Evolutionary conservation across 2,888 invertebrate species (phyloP).

Genomic region (Drosophila nigricruria): DNA sequence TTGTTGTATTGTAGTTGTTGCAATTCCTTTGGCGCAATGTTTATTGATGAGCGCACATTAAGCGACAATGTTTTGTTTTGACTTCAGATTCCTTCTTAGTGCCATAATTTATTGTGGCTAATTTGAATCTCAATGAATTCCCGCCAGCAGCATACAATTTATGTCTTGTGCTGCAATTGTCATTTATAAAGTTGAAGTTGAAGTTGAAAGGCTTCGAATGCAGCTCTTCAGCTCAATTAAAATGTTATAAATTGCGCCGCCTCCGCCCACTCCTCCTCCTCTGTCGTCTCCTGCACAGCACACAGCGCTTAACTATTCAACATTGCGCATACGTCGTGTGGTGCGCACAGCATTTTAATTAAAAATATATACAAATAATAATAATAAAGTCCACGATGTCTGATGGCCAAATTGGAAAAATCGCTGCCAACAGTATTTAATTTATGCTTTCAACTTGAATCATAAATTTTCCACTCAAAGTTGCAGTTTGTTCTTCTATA

Average conservation of each 20-base stretch:
- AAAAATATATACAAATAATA: conserved; percentile 18
- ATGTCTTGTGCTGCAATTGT: conserved; percentile 46
- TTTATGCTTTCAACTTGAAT: conserved; percentile 39
- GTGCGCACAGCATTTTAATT: conserved; percentile 53
- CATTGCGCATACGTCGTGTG: conserved; percentile 60
- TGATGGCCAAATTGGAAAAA: conserved; percentile 44
- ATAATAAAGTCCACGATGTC: conserved; percentile 23
- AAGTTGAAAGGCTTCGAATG: conserved; percentile 37
- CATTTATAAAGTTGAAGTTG: conserved; percentile 43
- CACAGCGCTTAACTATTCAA: conserved; percentile 30
- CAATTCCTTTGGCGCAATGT: conserved; percentile 41
- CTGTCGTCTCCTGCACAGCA: background rate
- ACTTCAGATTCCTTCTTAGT: conserved; percentile 54
- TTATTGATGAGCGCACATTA: conserved; percentile 66
- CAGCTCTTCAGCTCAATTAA: conserved; percentile 45
- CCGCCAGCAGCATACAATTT: conserved; percentile 15
- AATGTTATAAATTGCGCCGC: conserved; percentile 48
- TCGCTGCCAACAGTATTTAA: conserved; percentile 38
- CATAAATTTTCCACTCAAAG: conserved; percentile 32
- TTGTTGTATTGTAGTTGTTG: conserved; percentile 21
- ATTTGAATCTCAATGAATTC: conserved; percentile 56
- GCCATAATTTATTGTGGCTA: conserved; percentile 53
- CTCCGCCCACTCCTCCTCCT: background rate
- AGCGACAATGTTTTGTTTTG: conserved; percentile 63
- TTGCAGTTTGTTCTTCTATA: background rate